Evolutionary conservation across 2,888 invertebrate genomes (phyloP), one percentile per base, ranked within the genome.

Genomic region (Tenthredo mesomela): DNA sequence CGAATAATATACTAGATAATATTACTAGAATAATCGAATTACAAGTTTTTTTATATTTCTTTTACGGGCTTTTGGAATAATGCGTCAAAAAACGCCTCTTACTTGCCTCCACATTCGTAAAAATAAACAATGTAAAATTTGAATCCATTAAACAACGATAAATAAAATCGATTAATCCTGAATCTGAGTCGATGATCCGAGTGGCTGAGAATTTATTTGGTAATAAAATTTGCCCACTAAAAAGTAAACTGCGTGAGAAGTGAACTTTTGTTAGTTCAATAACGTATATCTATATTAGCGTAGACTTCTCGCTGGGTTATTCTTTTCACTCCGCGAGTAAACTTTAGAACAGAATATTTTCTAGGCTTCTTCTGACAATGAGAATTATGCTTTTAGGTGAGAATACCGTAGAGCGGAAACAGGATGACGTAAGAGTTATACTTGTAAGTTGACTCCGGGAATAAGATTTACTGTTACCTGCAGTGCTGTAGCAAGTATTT

Each of bases 401-500:
- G 80, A 80, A 80, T 61, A 61, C 21, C 61, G 50, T 37, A 58
- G 37, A 58, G 40, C 61, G 58, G 80, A 80, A 80, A 61, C 61
- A 61, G 40, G 61, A 80, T 80, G 80, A 80, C 61, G 80, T 61
- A 80, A 80, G 50, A 21, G 21, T 33, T 61, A 18, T 61, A 61
- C 58, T 80, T 61, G 40, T 61, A 61, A 61, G 61, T 40, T 61
- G 37, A 61, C 61, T 80, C 80, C 25, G 61, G 40, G 50, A 37
- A 80, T 80, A 61, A 80, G 80, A 80, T 61, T 61, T 80, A 80
- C 61, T 61, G 61, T 80, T 80, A 78, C 50, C 12, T 54, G 47
- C 75, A 47, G 15, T 47, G 75, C 25, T 75, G 75, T 75, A 75
- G 29, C n/a, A 37, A 70, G 61, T 25, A 21, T 70, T 33, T 37